Percentiles rank a stretch among this genome's conserved stretches.
phyloP scores from a whole-genome alignment of 2,888 invertebrate species.

The Euplexia lucipara region DNA sequence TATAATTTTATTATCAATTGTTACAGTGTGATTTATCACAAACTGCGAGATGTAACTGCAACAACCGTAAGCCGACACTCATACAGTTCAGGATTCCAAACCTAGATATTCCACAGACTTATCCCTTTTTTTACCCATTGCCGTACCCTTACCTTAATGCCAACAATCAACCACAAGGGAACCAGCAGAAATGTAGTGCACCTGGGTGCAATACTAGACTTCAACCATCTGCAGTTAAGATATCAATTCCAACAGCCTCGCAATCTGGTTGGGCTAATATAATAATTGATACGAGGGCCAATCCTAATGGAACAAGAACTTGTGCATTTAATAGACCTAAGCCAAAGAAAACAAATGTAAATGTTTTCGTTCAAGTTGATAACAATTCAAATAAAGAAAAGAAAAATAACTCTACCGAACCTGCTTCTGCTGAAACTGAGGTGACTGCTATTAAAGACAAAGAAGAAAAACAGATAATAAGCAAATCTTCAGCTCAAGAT shows the following conservation, averaged over 20 bases:
- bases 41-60: constrained; percentile 32
- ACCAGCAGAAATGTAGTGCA: constrained; percentile 29
- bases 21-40: constrained; percentile 59
- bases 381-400: constrained; percentile 22
- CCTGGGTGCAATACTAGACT: constrained; percentile 17
- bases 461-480: constrained; percentile 11
- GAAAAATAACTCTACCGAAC: not conserved
- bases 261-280: constrained; percentile 65
- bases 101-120: constrained; percentile 3
- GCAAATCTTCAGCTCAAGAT: constrained; percentile 1
- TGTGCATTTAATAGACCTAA: not conserved
- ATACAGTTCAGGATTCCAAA: constrained; percentile 45
- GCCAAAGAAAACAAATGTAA: constrained; percentile 32
- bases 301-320: not conserved
- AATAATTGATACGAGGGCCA: constrained; percentile 63
- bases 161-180: constrained; percentile 3
- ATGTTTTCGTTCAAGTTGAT: constrained; percentile 27
- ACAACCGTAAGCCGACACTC: constrained; percentile 3
- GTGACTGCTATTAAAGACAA: constrained; percentile 7
- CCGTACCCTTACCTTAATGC: constrained; percentile 46
- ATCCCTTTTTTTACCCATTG: constrained; percentile 14
- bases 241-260: constrained; percentile 56
- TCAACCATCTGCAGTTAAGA: constrained; percentile 40
- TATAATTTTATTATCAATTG: constrained; percentile 16
- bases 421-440: constrained; percentile 14